These are phyloP conservation scores for Agriopis aurantiaria DNA, from an alignment of 2,888 invertebrate species.

Conservation along the genomic window DNA sequence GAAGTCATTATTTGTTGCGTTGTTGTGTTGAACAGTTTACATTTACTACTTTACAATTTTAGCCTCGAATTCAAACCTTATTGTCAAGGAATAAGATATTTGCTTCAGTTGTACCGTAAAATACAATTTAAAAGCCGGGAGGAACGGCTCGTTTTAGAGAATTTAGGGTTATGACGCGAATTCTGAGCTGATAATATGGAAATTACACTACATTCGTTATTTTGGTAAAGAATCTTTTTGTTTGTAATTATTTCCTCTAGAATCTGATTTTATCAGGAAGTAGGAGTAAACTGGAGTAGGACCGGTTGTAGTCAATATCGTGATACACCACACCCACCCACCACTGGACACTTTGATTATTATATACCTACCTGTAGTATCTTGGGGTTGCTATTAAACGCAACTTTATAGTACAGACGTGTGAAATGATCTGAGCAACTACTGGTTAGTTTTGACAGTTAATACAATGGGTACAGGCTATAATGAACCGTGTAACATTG, in stretches of 20 bases:
- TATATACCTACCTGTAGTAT: too few species aligned
- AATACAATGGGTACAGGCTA: too few species aligned
- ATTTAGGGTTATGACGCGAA: constrained; percentile 14
- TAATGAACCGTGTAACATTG: too few species aligned
- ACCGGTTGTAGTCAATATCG: too few species aligned
- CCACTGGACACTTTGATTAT: too few species aligned
- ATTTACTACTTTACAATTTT: neutral
- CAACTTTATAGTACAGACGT: too few species aligned
- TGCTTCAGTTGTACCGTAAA: constrained; percentile 1
- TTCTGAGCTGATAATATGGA: neutral
- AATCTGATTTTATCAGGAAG: too few species aligned
- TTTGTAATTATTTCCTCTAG: neutral
- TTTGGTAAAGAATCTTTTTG: neutral
- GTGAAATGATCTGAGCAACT: too few species aligned
- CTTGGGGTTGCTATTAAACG: too few species aligned
- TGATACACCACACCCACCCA: too few species aligned
- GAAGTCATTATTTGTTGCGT: constrained; percentile 5
- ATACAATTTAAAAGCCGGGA: neutral
- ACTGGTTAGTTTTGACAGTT: too few species aligned
- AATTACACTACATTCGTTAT: neutral
- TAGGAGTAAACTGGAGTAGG: too few species aligned
- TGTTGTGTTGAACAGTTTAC: constrained; percentile 4
- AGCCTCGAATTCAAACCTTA: constrained; percentile 13
- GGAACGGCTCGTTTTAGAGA: constrained; percentile 1
- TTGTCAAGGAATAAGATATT: neutral